Conservation (phyloP, 2,113 vertebrate genomes). For the Lipotes vexillifer region DNA sequence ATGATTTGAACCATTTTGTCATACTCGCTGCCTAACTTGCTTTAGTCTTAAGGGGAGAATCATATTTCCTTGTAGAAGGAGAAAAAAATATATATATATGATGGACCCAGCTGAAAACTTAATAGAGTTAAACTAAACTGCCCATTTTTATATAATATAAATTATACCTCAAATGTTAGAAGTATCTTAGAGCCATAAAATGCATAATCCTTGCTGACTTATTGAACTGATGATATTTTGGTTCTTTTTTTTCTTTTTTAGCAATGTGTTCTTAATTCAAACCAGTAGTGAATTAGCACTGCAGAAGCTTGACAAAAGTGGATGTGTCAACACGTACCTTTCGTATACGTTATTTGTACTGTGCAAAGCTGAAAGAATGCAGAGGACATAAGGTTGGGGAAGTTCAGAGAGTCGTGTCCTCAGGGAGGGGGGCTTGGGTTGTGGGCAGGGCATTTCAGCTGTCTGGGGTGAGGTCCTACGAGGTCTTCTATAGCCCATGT, state of each 20-base stretch:
- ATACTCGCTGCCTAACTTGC: neutral
- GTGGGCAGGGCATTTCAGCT: neutral
- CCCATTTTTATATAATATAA: neutral
- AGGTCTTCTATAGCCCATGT: neutral
- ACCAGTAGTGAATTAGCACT: neutral
- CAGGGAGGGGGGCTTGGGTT: neutral
- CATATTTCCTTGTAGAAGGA: neutral
- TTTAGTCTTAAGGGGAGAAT: neutral
- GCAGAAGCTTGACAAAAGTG: neutral
- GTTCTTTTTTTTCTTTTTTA: neutral
- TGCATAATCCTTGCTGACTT: neutral
- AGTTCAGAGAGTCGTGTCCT: neutral
- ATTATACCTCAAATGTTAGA: neutral
- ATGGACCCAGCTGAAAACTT: neutral
- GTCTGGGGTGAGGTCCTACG: neutral
- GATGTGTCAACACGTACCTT: neutral
- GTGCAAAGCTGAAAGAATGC: neutral
- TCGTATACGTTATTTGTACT: neutral
- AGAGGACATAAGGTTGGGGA: neutral
- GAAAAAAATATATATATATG: neutral
- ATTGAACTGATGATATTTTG: neutral
- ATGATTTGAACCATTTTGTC: neutral
- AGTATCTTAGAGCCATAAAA: neutral
- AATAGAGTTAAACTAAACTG: neutral
- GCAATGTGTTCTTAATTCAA: neutral